Conservation (phyloP, 2,113 vertebrate genomes). For the Theristicus caerulescens region DNA sequence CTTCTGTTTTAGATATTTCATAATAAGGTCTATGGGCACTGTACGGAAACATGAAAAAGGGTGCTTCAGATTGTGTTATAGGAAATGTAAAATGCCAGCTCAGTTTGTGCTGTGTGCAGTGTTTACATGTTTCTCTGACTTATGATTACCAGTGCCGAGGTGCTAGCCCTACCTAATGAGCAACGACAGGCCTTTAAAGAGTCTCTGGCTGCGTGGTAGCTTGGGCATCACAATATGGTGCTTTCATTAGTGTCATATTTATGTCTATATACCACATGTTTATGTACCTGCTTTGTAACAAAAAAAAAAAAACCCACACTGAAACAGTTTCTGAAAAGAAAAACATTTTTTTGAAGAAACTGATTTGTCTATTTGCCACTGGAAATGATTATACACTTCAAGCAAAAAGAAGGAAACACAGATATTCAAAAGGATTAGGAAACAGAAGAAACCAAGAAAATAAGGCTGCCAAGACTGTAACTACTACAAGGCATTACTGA, state of each 20-base stretch:
- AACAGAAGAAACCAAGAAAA: background rate
- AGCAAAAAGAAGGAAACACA: background rate
- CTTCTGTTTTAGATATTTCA: background rate
- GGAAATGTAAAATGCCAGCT: background rate
- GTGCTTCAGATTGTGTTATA: background rate
- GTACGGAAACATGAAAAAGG: background rate
- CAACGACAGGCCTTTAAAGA: background rate
- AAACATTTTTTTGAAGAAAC: background rate
- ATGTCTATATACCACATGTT: background rate
- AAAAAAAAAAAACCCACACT: background rate
- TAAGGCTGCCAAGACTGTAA: background rate
- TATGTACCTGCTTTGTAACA: background rate
- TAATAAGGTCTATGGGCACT: background rate
- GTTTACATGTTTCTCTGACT: background rate
- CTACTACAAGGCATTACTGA: background rate
- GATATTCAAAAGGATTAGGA: background rate
- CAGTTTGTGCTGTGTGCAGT: rapidly evolving
- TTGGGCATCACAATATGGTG: background rate
- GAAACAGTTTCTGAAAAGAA: background rate
- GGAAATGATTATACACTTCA: background rate
- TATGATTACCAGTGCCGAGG: background rate
- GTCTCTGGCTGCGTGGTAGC: background rate
- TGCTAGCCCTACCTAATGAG: background rate
- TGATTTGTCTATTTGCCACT: background rate
- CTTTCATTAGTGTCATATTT: background rate